phyloP scores from a whole-genome alignment of 2,113 vertebrate genomes.

The Merops nubicus region DNA sequence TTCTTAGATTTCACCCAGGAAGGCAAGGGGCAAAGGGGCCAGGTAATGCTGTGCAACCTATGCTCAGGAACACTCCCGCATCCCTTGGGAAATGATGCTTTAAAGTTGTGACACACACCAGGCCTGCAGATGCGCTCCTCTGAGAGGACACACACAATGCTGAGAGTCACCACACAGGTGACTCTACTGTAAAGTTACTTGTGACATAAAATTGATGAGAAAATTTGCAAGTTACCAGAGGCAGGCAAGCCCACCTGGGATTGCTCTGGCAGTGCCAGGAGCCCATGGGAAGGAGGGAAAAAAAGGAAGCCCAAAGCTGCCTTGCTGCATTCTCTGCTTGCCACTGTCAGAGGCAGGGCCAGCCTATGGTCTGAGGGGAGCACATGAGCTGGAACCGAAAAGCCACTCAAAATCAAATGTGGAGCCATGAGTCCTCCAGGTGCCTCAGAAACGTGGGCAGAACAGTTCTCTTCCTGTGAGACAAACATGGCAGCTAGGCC shows the following conservation, averaged over 20 bases:
- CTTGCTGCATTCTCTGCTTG: not conserved
- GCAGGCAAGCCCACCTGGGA: accelerated
- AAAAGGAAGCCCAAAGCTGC: not conserved
- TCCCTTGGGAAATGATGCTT: not conserved
- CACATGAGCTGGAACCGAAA: not conserved
- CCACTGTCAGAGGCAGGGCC: not conserved
- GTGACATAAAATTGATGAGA: not conserved
- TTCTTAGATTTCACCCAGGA: not conserved
- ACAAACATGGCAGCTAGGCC: not conserved
- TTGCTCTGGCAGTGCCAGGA: accelerated
- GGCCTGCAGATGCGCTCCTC: not conserved
- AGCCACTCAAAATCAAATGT: accelerated
- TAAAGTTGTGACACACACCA: accelerated
- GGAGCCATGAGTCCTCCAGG: not conserved
- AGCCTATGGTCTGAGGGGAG: not conserved
- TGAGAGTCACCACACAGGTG: not conserved
- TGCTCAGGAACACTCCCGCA: not conserved
- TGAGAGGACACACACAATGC: not conserved
- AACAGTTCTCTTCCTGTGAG: not conserved
- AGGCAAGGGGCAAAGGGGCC: not conserved
- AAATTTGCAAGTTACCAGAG: not conserved
- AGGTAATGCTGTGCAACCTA: not conserved
- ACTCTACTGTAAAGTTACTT: not conserved
- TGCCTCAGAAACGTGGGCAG: not conserved
- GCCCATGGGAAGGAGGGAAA: accelerated